Percentiles rank a stretch among this genome's conserved stretches.
Conservation (phyloP, 2,888 invertebrate species). For the Athalia rosae region DNA sequence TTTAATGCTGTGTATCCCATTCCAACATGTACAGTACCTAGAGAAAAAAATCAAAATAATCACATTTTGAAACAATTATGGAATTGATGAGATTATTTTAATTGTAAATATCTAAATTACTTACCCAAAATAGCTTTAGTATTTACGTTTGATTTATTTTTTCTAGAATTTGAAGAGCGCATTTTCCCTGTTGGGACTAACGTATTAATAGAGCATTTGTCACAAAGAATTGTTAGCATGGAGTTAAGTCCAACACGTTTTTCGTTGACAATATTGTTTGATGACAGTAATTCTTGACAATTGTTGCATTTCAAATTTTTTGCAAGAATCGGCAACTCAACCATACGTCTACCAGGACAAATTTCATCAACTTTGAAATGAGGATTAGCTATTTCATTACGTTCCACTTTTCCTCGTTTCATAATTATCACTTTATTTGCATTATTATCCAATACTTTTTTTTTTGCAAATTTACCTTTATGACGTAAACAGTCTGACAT, state of each 20-base stretch:
- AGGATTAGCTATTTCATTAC: neutral
- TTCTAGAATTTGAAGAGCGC: constrained; percentile 27
- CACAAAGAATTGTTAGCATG: neutral
- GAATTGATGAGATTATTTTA: neutral
- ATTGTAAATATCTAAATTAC: no score
- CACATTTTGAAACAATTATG: neutral
- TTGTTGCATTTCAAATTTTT: constrained; percentile 50
- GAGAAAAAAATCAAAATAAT: constrained; percentile 29
- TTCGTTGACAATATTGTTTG: constrained; percentile 48
- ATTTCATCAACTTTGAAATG: no score
- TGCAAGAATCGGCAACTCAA: constrained; percentile 47
- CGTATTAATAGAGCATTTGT: neutral
- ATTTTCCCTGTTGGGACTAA: neutral
- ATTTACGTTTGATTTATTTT: constrained; percentile 49
- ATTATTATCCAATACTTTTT: neutral
- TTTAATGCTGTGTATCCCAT: constrained; percentile 44
- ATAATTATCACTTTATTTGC: neutral
- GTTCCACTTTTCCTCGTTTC: neutral
- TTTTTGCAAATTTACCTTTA: constrained; percentile 1
- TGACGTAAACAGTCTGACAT: neutral
- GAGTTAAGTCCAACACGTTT: constrained; percentile 31
- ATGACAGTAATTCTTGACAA: constrained; percentile 46
- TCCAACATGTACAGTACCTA: constrained; percentile 46
- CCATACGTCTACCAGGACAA: constrained; percentile 27
- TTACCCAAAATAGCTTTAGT: constrained; percentile 47